Percentiles rank a stretch among this genome's conserved stretches.
phyloP scores from a whole-genome alignment of 2,888 invertebrate species.

The Pimpla rufipes region DNA sequence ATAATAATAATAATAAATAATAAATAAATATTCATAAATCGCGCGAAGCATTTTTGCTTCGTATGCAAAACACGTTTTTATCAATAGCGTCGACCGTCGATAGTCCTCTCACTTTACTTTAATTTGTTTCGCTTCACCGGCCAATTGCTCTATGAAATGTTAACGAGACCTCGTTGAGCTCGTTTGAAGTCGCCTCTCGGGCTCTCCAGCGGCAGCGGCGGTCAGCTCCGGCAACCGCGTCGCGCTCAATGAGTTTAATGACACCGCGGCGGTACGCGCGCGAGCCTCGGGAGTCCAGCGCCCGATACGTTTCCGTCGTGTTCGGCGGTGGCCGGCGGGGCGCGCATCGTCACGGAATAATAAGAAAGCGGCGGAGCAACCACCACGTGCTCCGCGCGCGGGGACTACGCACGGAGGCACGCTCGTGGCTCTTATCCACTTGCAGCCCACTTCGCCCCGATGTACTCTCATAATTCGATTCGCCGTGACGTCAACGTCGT shows the following conservation, averaged over 20 bases:
- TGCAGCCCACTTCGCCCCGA: background rate
- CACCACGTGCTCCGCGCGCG: slow-evolving; percentile 28
- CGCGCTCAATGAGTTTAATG: slow-evolving; percentile 48
- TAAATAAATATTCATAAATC: background rate
- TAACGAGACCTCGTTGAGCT: too few relatives aligned
- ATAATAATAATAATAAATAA: too few relatives aligned
- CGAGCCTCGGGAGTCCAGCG: background rate
- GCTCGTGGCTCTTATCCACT: slow-evolving; percentile 11
- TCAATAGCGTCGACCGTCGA: too few relatives aligned
- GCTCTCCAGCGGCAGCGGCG: too few relatives aligned
- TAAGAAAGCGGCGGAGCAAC: slow-evolving; percentile 10
- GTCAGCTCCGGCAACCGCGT: slow-evolving; percentile 4
- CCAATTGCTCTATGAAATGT: too few relatives aligned
- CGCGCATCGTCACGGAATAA: slow-evolving; percentile 29
- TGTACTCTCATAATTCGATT: slow-evolving; percentile 10
- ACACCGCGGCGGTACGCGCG: slow-evolving; percentile 13
- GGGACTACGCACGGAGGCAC: background rate
- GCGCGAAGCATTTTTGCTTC: background rate
- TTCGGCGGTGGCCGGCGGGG: background rate
- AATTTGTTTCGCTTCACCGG: too few relatives aligned
- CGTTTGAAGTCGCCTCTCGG: background rate
- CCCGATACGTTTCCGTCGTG: slow-evolving; percentile 23
- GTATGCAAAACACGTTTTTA: too few relatives aligned
- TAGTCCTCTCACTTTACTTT: too few relatives aligned
- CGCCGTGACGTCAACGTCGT: background rate